Base-by-base conservation (phyloP, 2,888 invertebrate genomes). In the Rhagonycha lutea region DNA sequence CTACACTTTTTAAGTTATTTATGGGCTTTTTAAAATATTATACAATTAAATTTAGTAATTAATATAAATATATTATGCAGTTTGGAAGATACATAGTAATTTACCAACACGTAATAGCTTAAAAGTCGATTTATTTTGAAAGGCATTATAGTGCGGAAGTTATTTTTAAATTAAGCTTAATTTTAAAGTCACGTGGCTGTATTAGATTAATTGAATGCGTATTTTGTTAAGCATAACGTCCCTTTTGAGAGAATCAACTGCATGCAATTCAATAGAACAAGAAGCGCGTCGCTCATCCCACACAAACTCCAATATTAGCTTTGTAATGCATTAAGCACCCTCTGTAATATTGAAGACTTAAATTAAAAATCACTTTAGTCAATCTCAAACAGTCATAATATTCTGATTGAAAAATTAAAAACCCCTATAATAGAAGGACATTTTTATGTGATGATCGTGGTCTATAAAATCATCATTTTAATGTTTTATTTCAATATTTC, bases 361-460 rank as follows among this genome's bases (percentile, higher is more conserved):
- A 75, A 78, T 78, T 78, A 78, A 78, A 78, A 75, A 75, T 73
- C 71, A 78, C 69, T 78, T 73, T 75, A 73, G 71, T 73, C 78
- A 73, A 68, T 78, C 72, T 71, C 71, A 68, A 73, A 71, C 75
- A 75, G 74, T 73, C 75, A 78, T 75, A 78, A 78, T 75, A 73
- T 73, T 73, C 73, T 78, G 73, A 78, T 78, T 78, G 78, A 75
- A 78, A 78, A 78, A 73, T 78, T 75, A 32, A 32, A 32, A 68
- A 65, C 63, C 63, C 63, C 63, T 24, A 65, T 65, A 65, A 26
- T 11, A 24, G 24, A 65, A 24, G 63, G 24, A n/a, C 24, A 65
- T 12, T 26, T 63, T 65, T 65, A 26, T 24, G 18, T 65, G n/a
- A 24, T 12, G 23, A 24, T 24, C 63, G 24, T 65, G 23, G 26